A percentile compares a stretch with the other conserved stretches of the same genome.
Conservation (phyloP, 2,888 invertebrate genomes). For the Scrobipalpa costella region DNA sequence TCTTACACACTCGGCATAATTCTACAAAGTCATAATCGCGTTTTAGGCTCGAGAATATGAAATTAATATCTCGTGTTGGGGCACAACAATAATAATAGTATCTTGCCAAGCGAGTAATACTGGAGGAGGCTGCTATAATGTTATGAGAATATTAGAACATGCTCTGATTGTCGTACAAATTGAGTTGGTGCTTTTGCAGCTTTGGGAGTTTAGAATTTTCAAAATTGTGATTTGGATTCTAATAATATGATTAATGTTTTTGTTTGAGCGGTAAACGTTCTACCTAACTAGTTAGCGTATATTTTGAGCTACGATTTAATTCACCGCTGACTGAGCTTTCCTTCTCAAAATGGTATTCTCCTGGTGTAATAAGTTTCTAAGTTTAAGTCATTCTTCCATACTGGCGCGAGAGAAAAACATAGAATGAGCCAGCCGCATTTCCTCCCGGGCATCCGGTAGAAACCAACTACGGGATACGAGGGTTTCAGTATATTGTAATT, state of each 20-base stretch:
- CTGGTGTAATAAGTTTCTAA: too few relatives aligned
- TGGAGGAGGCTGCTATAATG: neutral
- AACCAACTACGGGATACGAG: too few relatives aligned
- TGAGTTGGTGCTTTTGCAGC: slow-evolving; percentile 8
- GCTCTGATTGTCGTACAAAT: slow-evolving; percentile 22
- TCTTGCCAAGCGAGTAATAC: slow-evolving; percentile 15
- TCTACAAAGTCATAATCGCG: slow-evolving; percentile 16
- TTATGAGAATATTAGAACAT: slow-evolving; percentile 23
- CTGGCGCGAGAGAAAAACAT: too few relatives aligned
- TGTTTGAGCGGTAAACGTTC: too few relatives aligned
- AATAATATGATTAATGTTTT: neutral
- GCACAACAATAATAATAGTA: slow-evolving; percentile 7
- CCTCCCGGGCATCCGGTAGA: too few relatives aligned
- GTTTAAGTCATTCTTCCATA: too few relatives aligned
- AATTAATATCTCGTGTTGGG: slow-evolving; percentile 13
- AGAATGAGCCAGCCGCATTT: too few relatives aligned
- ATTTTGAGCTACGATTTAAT: too few relatives aligned
- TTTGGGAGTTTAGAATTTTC: neutral
- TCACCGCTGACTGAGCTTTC: too few relatives aligned
- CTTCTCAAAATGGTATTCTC: too few relatives aligned
- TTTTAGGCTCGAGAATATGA: slow-evolving; percentile 16
- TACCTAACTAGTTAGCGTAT: too few relatives aligned
- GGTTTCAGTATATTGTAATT: too few relatives aligned
- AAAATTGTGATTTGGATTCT: neutral
- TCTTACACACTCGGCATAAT: slow-evolving; percentile 12